Conservation (phyloP, 2,888 invertebrate genomes). For the Sphaerophoria taeniata region DNA sequence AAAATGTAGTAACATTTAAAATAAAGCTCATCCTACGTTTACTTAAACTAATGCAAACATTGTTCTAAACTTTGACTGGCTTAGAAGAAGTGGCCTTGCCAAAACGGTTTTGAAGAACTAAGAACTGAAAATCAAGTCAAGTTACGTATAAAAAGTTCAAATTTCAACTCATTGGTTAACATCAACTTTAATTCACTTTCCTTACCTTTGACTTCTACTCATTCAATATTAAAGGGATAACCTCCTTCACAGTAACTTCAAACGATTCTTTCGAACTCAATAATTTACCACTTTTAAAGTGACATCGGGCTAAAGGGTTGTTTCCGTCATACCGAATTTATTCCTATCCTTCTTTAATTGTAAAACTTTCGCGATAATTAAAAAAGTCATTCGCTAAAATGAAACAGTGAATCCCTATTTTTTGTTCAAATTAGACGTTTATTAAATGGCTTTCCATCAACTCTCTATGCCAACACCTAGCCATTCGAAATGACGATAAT, state of each 20-base stretch:
- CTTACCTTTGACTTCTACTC: neutral
- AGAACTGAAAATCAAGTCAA: too few relatives aligned
- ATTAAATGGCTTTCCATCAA: constrained; percentile 6
- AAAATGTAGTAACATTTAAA: too few relatives aligned
- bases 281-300: constrained; percentile 31
- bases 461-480: neutral
- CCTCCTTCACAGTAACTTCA: constrained; percentile 1
- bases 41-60: too few relatives aligned
- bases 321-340: too few relatives aligned
- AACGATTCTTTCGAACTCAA: constrained; percentile 18
- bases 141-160: too few relatives aligned
- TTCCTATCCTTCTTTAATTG: neutral
- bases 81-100: too few relatives aligned
- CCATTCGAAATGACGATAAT: constrained; percentile 42
- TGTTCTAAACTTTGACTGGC: too few relatives aligned
- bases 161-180: neutral
- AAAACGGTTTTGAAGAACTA: too few relatives aligned
- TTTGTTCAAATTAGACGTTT: neutral
- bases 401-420: constrained; percentile 13
- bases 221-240: constrained; percentile 17
- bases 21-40: too few relatives aligned
- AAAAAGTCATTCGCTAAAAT: constrained; percentile 1
- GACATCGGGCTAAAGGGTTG: neutral
- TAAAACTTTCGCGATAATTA: constrained; percentile 18
- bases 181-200: constrained; percentile 8